Evolutionary conservation across 2,888 invertebrate genomes (phyloP).

Genomic region (Kuschelorhynchus macadamiae): DNA sequence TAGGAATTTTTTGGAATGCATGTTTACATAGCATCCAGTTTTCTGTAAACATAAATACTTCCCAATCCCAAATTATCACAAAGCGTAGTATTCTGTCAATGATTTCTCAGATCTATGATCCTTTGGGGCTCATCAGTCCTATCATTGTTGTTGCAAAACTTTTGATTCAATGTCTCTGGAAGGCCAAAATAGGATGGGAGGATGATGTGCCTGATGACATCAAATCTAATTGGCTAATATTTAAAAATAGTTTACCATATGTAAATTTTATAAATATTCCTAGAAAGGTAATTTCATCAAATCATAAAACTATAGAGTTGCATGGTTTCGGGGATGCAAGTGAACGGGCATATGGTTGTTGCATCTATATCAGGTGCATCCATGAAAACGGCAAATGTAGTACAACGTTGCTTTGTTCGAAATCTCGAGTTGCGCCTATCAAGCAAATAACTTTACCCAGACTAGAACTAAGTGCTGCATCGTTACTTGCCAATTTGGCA

Average conservation of each 20-base stretch:
- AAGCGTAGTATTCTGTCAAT: no score
- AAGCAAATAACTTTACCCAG: background rate
- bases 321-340: no score
- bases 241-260: background rate
- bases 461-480: background rate
- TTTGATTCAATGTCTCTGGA: background rate
- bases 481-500: background rate
- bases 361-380: background rate
- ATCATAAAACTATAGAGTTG: background rate
- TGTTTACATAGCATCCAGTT: no score
- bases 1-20: no score
- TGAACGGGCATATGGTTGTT: no score
- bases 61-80: no score
- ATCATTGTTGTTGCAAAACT: no score
- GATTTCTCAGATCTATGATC: no score
- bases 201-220: background rate
- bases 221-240: background rate
- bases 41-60: no score
- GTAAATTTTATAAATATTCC: background rate
- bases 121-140: background rate
- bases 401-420: background rate
- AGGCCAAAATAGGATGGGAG: background rate
- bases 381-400: background rate
- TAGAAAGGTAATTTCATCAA: background rate
- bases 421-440: constrained; percentile 2